Evolutionary conservation across 1,140 invertebrate genomes (phyloP), one percentile per base, ranked within the genome.

Genomic region (Caenorhabditis brenneri): DNA sequence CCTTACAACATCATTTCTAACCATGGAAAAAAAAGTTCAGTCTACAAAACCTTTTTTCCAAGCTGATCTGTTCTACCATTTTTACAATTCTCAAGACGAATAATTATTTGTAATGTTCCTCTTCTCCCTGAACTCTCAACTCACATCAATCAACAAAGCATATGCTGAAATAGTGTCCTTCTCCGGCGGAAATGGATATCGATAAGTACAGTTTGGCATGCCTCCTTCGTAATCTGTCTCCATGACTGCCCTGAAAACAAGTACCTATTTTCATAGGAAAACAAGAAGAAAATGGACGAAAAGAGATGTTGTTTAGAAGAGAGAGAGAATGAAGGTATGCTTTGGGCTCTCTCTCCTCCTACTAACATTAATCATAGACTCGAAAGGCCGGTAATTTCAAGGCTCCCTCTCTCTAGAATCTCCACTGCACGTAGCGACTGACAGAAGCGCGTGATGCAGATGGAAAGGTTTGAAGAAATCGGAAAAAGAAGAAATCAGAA

Each of bases 141-240:
- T 83, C 27, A 83, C 82, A 49, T 83, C 82, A 31, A 83, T 83
- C 74, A 65, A 55, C 10, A 83, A n/a, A 12, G 82, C 82, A 48
- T 48, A 53, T 6, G 53, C 33, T 15, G 65, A 74, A 16, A 83
- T 83, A 0, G 74, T 51, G n/a, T 83, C 82, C 22, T 79, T 15
- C 10, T 39, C 48, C 19, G 82, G 65, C 33, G 65, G 65, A 27
- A 46, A 74, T 24, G 65, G 65, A 58, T 83, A 83, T 27, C 82
- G 65, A 79, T 83, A 83, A 16, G 53, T 27, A n/a, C 82, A 83
- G 48, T 83, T 83, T 31, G 15, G 53, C 69, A 83, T 79, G 3
- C 58, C 65, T 16, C 39, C 48, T 65, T 83, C 65, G 27, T 65
- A 46, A 29, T 60, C 81, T 33, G 80, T 60, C n/a, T 55, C 36